Base-by-base conservation (phyloP, 2,888 invertebrate genomes). In the Lasius platythorax region DNA sequence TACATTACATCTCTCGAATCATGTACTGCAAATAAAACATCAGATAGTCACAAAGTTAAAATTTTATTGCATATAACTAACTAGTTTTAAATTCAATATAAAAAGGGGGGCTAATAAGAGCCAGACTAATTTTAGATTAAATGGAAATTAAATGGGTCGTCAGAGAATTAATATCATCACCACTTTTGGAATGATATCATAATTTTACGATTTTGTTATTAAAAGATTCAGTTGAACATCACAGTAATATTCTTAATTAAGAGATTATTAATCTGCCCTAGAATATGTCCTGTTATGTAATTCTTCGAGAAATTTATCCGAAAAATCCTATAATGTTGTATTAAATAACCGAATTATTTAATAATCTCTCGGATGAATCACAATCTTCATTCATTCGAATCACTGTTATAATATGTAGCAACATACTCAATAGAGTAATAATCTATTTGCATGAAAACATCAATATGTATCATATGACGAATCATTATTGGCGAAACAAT, bases 131-230 rank as follows among this genome's bases (percentile, higher is more conserved):
- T 50, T 75, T 5, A 12, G 0, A 64, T 66, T 4, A 28, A 53
- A 18, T 37, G 0, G 0, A 40, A 56, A 23, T 23, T 56, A 18
- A 53, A 67, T 64, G 8, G 9, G 11, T n/a, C 15, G 40, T 40
- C 46, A 53, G 2, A 53, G 3, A 46, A 8, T 76, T 40, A 28
- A 40, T 76, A 50, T 37, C 23, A 23, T 46, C 43, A 40, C 2
- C 23, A 11, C 43, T 43, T 28, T n/a, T 33, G 2, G 2, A 37
- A 64, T 33, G n/a, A 18, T 33, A 33, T 63, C 4, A 2, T 30
- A 61, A 43, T 56, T 73, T 73, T 46, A 33, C 2, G n/a, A 74
- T 33, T 46, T 46, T 56, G 9, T 75, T 46, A 64, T 46, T 75
- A 56, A 28, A 74, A 63, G 43, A 0, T 43, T 8, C 12, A 30